A percentile compares a stretch with the other conserved stretches of the same genome.
Conservation (phyloP, 2,113 vertebrate species). For the Picathartes gymnocephalus region DNA sequence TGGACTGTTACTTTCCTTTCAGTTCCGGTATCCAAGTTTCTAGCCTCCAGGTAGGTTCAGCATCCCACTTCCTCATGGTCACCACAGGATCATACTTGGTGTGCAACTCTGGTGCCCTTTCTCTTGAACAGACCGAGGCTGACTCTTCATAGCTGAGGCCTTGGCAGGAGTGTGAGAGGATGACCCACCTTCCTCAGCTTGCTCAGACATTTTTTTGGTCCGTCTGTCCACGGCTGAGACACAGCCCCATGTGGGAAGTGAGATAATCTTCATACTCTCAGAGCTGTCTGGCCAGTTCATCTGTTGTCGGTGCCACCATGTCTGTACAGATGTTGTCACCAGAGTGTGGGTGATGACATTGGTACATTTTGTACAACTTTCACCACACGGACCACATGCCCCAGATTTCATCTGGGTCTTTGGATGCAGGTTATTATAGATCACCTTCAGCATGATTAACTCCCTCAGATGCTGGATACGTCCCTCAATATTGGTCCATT, state of each 20-base stretch:
- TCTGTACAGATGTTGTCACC: neutral
- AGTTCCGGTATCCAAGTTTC: neutral
- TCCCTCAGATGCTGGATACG: neutral
- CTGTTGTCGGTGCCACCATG: fast-evolving
- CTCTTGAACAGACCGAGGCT: neutral
- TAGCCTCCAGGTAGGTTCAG: neutral
- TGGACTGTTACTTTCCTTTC: neutral
- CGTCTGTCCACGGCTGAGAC: neutral
- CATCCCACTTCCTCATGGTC: neutral
- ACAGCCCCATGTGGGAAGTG: neutral
- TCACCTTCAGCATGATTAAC: neutral
- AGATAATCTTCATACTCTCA: neutral
- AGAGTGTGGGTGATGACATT: too few species aligned
- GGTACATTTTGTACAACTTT: neutral
- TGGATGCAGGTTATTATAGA: neutral
- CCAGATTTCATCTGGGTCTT: neutral
- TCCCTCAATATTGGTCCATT: neutral
- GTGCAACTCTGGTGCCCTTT: neutral
- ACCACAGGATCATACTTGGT: neutral
- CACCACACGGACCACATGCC: fast-evolving
- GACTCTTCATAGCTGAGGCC: neutral
- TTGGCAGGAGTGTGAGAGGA: neutral
- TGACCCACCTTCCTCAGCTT: neutral
- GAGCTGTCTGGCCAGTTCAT: neutral
- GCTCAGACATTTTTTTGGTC: neutral